phyloP scores from a whole-genome alignment of 2,113 vertebrate species.

The Spermophilus dauricus region DNA sequence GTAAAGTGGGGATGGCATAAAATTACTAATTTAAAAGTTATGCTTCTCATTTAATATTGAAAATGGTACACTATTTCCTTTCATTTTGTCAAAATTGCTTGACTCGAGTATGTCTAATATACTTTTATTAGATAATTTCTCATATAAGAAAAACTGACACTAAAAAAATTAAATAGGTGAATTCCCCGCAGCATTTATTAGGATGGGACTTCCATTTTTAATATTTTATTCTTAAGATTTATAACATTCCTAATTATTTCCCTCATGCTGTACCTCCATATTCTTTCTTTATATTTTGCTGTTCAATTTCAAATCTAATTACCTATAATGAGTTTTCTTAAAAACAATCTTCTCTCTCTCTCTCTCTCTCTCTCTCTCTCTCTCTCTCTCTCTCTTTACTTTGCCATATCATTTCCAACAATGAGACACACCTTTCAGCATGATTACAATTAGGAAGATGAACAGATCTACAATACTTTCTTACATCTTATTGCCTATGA shows the following conservation, averaged over 20 bases:
- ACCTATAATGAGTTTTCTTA: constrained; percentile 57
- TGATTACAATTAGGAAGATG: constrained; percentile 25
- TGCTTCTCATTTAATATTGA: constrained; percentile 70
- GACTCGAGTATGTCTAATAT: constrained; percentile 53
- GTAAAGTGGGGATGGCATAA: constrained; percentile 62
- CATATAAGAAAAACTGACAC: constrained; percentile 44
- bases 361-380: constrained; percentile 13
- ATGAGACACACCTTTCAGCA: constrained; percentile 58
- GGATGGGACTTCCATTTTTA: constrained; percentile 64
- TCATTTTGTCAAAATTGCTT: constrained; percentile 66
- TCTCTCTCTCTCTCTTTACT: background rate
- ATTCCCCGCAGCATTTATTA: constrained; percentile 24
- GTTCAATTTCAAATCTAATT: constrained; percentile 70
- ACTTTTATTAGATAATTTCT: constrained; percentile 63
- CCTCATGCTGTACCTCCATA: background rate
- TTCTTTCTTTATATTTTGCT: constrained; percentile 32
- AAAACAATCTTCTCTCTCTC: constrained; percentile 66
- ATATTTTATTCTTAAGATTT: constrained; percentile 65
- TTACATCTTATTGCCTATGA: constrained; percentile 20
- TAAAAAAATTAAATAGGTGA: constrained; percentile 39
- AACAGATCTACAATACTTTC: constrained; percentile 47
- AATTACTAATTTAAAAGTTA: constrained; percentile 67
- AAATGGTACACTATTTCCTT: background rate
- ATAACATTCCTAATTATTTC: constrained; percentile 43
- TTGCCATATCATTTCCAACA: constrained; percentile 53